phyloP scores from a whole-genome alignment of 2,113 vertebrate species.

The Pedionomus torquatus region DNA sequence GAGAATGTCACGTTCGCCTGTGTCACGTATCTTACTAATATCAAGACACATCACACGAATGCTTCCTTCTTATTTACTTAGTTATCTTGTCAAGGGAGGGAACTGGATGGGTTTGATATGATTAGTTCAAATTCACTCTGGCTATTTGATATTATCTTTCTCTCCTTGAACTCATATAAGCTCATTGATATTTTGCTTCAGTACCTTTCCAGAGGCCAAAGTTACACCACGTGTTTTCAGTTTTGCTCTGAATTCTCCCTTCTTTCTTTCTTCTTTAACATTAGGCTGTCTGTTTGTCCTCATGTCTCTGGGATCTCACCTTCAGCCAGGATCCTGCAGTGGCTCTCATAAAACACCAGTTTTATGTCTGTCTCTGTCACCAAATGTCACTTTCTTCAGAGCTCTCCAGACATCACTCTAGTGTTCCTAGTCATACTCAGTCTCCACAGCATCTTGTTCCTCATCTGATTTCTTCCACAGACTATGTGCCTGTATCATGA shows the following conservation, averaged over 20 bases:
- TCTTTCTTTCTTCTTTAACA: neutral
- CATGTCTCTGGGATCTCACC: neutral
- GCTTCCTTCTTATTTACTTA: neutral
- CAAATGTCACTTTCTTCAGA: neutral
- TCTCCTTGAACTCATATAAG: neutral
- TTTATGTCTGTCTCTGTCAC: neutral
- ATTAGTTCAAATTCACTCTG: neutral
- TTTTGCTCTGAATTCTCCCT: neutral
- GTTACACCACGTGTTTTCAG: neutral
- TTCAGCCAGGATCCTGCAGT: neutral
- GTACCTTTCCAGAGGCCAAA: neutral
- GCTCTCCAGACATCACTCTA: neutral
- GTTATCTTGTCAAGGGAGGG: neutral
- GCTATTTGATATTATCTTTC: neutral
- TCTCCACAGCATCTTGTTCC: neutral
- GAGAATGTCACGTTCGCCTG: neutral
- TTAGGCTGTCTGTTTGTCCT: neutral
- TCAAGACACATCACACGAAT: neutral
- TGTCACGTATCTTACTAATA: neutral
- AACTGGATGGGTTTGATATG: neutral
- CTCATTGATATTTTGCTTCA: neutral
- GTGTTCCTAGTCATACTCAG: neutral
- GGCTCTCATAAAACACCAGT: neutral
- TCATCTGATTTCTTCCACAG: neutral
- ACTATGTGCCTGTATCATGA: neutral